Evolutionary conservation across 2,797 vertebrate species (phyloP).

Genomic region (Hylomyscus alleni): DNA sequence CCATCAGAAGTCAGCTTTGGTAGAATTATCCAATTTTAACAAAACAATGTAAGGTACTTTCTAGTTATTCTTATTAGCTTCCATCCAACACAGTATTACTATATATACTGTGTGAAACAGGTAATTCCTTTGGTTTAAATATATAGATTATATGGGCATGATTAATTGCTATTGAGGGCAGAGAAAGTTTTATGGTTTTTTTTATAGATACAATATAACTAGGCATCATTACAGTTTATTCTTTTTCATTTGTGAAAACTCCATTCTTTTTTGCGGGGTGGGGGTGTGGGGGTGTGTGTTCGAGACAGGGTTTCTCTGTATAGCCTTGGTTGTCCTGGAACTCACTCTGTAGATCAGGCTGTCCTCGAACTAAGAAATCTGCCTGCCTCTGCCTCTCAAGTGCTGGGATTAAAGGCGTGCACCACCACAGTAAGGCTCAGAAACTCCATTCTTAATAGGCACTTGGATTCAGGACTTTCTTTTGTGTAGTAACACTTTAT

Average conservation of each 20-base stretch:
- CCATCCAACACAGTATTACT: constrained; percentile 22
- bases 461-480: not conserved
- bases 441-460: not conserved
- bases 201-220: not conserved
- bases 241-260: constrained; percentile 4
- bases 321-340: too few species aligned
- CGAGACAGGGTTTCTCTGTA: too few species aligned
- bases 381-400: too few species aligned
- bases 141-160: not conserved
- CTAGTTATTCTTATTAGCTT: constrained; percentile 41
- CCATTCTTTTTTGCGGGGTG: not conserved
- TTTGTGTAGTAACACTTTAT: not conserved
- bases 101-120: not conserved
- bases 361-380: too few species aligned
- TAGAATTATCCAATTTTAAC: constrained; percentile 44
- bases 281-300: too few species aligned
- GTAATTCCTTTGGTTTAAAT: constrained; percentile 53
- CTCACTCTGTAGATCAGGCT: too few species aligned
- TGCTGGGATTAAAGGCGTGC: too few species aligned
- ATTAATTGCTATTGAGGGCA: constrained; percentile 47
- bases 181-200: constrained; percentile 6
- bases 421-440: too few species aligned
- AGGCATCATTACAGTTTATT: constrained; percentile 44
- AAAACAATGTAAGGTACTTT: constrained; percentile 34
- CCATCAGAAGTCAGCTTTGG: constrained; percentile 19